Base-by-base conservation (phyloP, 37 sponge, comb jelly and placozoan genomes). In the Mnemiopsis leidyi region DNA sequence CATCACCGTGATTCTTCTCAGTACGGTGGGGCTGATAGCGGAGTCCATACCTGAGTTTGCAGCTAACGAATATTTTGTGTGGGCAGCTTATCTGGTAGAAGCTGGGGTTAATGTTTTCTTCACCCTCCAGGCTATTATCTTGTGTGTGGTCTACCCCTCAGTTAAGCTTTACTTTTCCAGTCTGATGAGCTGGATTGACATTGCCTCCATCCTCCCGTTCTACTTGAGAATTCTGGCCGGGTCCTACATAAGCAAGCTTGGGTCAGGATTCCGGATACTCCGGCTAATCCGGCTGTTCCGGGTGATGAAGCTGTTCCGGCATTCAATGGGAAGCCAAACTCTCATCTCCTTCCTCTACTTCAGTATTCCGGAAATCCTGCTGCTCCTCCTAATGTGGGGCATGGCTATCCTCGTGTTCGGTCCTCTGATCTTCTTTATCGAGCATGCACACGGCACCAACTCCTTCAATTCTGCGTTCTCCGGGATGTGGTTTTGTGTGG, bases 401-500 rank as follows among this genome's bases (percentile, higher is more conserved):
- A 71, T 71, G 7, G 75, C 75, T 18, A 28, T 71, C n/a, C 75
- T 71, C 26, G 3, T 71, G n/a, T 71, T 71, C 20, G 75, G 75
- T 7, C 75, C 75, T 5, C 20, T 71, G 30, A 29, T 71, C 3
- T 28, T 29, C 30, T 71, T 71, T 18, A 28, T 71, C 3, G 75
- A 71, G 75, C 9, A 13, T 13, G 61, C 5, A 48, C 61, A 48
- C 61, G 61, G 61, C 5, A 71, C 5, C 5, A 25, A 71, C 20
- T 23, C 20, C n/a, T 71, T 71, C 75, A 5, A n/a, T 18, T 29
- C 26, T 28, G 75, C 75, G 7, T 71, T 71, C 30, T n/a, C 26
- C 2, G 75, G 75, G 3, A 71, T 71, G 75, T 71, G 75, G 75
- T 71, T 71, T 71, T 71, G 75, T 18, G 75, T 71, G 7, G 75